Evolutionary conservation across 2,113 vertebrate genomes (phyloP).

Genomic region (Miniopterus natalensis): DNA sequence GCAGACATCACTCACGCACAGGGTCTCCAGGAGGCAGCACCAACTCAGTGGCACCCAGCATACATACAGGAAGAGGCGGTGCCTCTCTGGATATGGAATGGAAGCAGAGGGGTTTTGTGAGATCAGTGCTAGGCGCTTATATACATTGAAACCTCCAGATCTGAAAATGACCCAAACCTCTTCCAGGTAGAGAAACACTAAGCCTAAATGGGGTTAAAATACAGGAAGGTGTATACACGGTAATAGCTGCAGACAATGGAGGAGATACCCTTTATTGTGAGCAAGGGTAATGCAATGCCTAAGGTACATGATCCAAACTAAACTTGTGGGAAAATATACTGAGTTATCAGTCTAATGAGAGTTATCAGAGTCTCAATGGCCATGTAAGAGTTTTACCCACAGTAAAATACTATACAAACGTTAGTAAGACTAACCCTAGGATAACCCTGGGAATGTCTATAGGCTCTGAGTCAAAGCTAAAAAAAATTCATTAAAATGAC

Average conservation of each 20-base stretch:
- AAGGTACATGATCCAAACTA: background rate
- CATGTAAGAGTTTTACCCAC: background rate
- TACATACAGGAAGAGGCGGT: background rate
- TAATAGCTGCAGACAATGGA: background rate
- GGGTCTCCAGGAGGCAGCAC: background rate
- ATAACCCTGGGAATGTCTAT: background rate
- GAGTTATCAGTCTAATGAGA: background rate
- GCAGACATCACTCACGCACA: background rate
- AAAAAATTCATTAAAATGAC: constrained; percentile 28
- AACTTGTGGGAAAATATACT: background rate
- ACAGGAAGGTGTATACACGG: background rate
- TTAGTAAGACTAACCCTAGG: constrained; percentile 55
- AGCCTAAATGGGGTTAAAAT: constrained; percentile 12
- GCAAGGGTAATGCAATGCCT: background rate
- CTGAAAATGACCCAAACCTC: background rate
- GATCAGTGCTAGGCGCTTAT: background rate
- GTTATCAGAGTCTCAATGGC: background rate
- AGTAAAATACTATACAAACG: constrained; percentile 19
- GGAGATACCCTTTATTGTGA: background rate
- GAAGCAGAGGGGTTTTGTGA: background rate
- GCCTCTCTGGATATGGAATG: background rate
- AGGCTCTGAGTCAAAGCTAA: constrained; percentile 1
- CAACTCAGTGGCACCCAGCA: background rate
- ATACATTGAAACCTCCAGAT: background rate
- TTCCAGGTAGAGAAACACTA: background rate